phyloP scores from a whole-genome alignment of 1,140 invertebrate species.

The Platyscapa corneri region DNA sequence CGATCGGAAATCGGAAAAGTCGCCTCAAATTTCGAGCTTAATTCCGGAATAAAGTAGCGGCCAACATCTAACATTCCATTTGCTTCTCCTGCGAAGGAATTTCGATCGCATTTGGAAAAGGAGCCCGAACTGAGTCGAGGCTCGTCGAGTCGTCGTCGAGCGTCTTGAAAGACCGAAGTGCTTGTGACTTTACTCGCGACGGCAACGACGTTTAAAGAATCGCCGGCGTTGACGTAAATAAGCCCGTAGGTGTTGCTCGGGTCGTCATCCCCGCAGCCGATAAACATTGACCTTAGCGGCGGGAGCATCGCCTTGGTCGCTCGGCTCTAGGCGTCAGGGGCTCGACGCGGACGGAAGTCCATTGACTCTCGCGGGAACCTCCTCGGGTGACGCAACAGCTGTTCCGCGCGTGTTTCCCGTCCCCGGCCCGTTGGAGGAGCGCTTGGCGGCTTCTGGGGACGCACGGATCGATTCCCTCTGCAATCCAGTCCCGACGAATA shows the following conservation, averaged over 20 bases:
- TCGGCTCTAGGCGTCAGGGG: neutral
- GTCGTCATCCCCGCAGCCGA: no score
- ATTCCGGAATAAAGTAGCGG: neutral
- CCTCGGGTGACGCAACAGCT: neutral
- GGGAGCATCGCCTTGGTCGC: neutral
- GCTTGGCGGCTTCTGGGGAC: no score
- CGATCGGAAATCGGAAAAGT: neutral
- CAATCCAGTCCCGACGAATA: neutral
- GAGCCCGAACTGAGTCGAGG: no score
- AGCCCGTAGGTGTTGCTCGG: no score
- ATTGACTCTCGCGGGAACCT: neutral
- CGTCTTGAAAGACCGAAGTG: no score
- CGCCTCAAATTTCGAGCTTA: neutral
- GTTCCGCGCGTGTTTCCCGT: neutral
- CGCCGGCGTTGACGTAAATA: no score
- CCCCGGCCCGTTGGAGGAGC: neutral
- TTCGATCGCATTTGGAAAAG: no score
- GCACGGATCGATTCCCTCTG: neutral
- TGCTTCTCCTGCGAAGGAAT: no score
- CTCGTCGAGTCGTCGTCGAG: no score
- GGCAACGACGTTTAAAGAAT: no score
- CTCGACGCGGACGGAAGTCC: neutral
- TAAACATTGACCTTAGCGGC: neutral
- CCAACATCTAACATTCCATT: neutral
- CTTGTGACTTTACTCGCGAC: no score